Conservation (phyloP, 2,888 invertebrate species). For the Ectobius pallidus region DNA sequence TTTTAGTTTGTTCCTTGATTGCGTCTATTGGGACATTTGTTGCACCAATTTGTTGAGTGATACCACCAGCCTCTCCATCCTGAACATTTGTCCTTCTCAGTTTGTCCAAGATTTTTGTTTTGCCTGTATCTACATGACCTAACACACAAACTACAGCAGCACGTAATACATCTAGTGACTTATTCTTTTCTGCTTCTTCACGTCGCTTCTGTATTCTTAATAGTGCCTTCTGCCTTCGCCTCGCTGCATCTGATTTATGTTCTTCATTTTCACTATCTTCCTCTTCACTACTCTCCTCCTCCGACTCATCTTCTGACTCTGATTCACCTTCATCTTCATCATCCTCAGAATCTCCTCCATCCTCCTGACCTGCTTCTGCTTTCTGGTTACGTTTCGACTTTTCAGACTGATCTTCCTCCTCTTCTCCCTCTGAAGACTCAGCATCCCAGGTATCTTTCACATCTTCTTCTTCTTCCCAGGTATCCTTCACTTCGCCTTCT, state of each 20-base stretch:
- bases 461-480: conserved; percentile 43
- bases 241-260: conserved; percentile 76
- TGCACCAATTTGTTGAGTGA: conserved; percentile 99
- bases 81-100: conserved; percentile 87
- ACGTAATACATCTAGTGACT: conserved; percentile 72
- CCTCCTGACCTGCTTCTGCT: conserved; percentile 44
- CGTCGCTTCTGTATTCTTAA: conserved; percentile 74
- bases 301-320: conserved; percentile 61
- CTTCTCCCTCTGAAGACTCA: conserved; percentile 50
- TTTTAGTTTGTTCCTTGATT: conserved; percentile 91
- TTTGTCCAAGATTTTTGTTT: conserved; percentile 98
- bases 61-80: conserved; percentile 98
- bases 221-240: conserved; percentile 72
- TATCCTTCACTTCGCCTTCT: conserved; percentile 42
- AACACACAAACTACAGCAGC: conserved; percentile 98
- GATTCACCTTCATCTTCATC: conserved; percentile 53
- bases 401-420: conserved; percentile 41
- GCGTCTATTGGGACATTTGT: conserved; percentile 98
- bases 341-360: conserved; percentile 54
- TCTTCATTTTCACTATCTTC: conserved; percentile 59
- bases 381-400: conserved; percentile 48
- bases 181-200: conserved; percentile 71
- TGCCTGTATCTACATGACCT: conserved; percentile 99
- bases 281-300: conserved; percentile 56
- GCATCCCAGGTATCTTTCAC: conserved; percentile 51